Evolutionary conservation across 2,888 invertebrate species (phyloP).

Genomic region (Aphidius colemani): DNA sequence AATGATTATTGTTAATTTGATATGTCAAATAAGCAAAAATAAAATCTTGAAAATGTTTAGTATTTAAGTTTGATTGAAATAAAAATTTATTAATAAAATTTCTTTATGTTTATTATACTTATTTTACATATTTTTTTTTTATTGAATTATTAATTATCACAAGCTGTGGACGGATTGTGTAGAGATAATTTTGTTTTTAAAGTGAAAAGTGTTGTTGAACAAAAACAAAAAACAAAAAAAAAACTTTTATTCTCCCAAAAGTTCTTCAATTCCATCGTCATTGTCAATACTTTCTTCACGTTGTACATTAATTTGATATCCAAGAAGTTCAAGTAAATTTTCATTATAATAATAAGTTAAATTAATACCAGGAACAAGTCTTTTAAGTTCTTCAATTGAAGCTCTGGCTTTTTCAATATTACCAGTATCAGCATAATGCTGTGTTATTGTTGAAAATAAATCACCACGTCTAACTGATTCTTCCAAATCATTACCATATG

Average conservation of each 20-base stretch:
- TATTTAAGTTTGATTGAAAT: too few species aligned
- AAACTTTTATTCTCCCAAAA: conserved; percentile 49
- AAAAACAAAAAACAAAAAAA: conserved; percentile 4
- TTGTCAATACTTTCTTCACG: conserved; percentile 51
- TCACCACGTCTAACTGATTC: conserved; percentile 56
- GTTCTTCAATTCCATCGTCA: conserved; percentile 56
- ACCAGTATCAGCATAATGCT: conserved; percentile 52
- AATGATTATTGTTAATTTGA: too few species aligned
- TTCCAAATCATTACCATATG: conserved; percentile 50
- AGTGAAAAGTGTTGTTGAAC: background rate
- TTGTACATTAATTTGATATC: conserved; percentile 50
- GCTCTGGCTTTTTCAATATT: conserved; percentile 52
- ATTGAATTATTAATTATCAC: conserved; percentile 10
- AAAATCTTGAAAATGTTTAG: too few species aligned
- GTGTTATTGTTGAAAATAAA: conserved; percentile 54
- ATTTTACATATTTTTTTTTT: background rate
- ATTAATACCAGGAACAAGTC: conserved; percentile 55
- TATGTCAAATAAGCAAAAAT: too few species aligned
- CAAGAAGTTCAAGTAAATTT: conserved; percentile 51
- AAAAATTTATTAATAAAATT: too few species aligned
- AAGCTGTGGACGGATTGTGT: conserved; percentile 38
- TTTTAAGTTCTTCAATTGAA: conserved; percentile 52
- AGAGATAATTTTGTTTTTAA: background rate
- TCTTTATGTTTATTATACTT: background rate
- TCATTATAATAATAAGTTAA: conserved; percentile 53